A percentile compares a stretch with the other conserved stretches of the same genome.
Conservation (phyloP, 2,797 vertebrate genomes). For the Ficedula albicollis region DNA sequence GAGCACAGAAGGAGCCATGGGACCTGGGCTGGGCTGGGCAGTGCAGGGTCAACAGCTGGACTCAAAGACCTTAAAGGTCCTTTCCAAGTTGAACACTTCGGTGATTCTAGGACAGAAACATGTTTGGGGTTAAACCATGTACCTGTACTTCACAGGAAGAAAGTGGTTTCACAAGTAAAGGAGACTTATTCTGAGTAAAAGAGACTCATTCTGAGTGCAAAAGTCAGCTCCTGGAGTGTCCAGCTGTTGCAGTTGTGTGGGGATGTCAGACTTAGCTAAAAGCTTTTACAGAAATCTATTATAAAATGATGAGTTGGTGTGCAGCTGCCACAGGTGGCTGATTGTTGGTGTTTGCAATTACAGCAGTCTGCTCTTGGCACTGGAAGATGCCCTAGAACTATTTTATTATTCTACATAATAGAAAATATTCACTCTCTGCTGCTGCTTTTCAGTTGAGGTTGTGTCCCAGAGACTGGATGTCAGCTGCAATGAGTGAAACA, state of each 20-base stretch:
- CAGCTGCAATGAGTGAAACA: not conserved
- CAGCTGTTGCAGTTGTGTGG: not conserved
- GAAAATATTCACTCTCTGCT: not conserved
- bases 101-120: not conserved
- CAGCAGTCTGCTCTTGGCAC: not conserved
- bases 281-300: not conserved
- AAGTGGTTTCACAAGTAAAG: not conserved
- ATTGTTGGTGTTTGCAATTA: not conserved
- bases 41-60: fast-evolving
- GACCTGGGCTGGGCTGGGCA: not conserved
- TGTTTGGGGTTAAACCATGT: not conserved
- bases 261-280: not conserved
- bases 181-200: not conserved
- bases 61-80: not conserved
- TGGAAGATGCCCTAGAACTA: not conserved
- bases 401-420: not conserved
- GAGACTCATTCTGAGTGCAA: not conserved
- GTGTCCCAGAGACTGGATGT: not conserved
- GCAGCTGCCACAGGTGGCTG: not conserved
- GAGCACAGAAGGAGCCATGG: not conserved
- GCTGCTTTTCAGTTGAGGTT: not conserved
- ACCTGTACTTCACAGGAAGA: not conserved
- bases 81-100: not conserved
- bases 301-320: not conserved
- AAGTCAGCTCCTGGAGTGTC: not conserved